Evolutionary conservation across 1,140 invertebrate species (phyloP).

Genomic region (Aphelinus certus): DNA sequence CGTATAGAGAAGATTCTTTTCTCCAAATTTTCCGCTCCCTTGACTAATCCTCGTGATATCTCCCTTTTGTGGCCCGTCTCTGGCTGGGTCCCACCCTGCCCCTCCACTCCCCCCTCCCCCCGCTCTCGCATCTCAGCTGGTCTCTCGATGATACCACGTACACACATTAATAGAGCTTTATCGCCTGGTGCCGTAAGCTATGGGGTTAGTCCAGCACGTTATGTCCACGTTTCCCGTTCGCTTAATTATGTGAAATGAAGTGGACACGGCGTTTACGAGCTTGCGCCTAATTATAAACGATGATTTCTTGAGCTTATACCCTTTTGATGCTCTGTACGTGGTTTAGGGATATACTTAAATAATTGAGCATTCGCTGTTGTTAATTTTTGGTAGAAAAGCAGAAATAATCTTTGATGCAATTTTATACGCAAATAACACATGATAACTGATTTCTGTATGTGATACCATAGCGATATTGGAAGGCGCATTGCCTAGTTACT

Average conservation of each 20-base stretch:
- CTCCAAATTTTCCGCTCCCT: conserved; percentile 28
- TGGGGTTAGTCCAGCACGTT: conserved; percentile 13
- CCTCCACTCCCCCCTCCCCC: no score
- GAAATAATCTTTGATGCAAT: no score
- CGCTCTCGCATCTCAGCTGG: background rate
- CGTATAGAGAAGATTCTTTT: background rate
- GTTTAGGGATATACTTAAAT: no score
- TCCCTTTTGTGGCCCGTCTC: background rate
- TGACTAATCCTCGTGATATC: conserved; percentile 21
- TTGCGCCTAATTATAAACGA: conserved; percentile 24
- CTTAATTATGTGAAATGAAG: conserved; percentile 53
- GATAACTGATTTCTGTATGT: no score
- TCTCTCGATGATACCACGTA: conserved; percentile 34
- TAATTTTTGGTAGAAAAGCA: no score
- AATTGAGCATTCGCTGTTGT: no score
- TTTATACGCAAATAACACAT: no score
- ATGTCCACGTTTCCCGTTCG: conserved; percentile 33
- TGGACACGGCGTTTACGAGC: conserved; percentile 31
- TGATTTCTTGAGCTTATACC: no score
- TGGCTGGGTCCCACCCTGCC: background rate
- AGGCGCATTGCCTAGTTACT: no score
- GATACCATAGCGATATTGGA: no score
- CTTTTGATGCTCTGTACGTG: no score
- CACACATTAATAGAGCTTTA: conserved; percentile 48
- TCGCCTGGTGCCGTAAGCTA: conserved; percentile 47